Conservation (phyloP, 2,113 vertebrate genomes). For the Narcine bancroftii region DNA sequence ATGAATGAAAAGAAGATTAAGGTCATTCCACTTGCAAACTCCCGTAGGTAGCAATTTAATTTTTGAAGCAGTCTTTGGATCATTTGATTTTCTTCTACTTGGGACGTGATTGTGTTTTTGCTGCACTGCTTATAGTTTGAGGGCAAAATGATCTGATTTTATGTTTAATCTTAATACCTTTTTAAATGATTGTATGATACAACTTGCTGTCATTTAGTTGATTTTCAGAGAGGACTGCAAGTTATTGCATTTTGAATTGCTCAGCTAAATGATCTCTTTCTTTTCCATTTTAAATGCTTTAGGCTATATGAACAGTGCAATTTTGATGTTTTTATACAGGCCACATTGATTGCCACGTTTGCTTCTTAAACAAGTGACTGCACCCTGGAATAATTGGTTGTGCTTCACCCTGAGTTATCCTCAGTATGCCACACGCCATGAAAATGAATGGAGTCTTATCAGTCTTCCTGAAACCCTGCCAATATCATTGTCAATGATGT, state of each 20-base stretch:
- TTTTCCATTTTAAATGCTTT: background rate
- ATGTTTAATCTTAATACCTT: slow-evolving; percentile 9
- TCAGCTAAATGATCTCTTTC: slow-evolving; percentile 4
- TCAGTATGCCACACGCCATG: background rate
- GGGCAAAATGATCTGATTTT: background rate
- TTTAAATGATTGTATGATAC: background rate
- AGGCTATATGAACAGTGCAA: background rate
- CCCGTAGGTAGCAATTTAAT: background rate
- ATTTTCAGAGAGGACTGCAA: slow-evolving; percentile 8
- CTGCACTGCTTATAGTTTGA: background rate
- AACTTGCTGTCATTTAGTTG: background rate
- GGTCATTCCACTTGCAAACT: background rate
- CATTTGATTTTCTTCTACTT: background rate
- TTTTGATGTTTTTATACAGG: background rate
- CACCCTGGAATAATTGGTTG: background rate
- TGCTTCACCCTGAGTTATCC: background rate
- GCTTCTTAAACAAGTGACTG: background rate
- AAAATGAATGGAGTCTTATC: background rate
- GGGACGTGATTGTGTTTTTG: background rate
- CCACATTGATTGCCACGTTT: background rate
- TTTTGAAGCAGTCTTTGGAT: background rate
- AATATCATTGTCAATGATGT: background rate
- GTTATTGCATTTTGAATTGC: slow-evolving; percentile 13
- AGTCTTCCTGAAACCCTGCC: background rate
- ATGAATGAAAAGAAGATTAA: no score